phyloP scores from a whole-genome alignment of 1,140 invertebrate genomes.

The Drosophila watanabei region DNA sequence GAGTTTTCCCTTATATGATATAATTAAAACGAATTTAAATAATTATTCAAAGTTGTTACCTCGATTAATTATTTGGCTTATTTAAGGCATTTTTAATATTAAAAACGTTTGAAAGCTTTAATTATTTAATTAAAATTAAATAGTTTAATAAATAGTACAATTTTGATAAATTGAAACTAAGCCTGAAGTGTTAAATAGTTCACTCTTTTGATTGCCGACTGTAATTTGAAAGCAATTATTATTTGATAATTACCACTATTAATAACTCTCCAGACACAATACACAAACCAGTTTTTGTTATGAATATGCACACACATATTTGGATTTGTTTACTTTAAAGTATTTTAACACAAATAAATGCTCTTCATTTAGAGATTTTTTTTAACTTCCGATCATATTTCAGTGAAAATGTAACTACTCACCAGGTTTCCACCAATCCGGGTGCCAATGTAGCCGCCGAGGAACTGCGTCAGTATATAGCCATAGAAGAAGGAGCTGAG shows the following conservation, averaged over 20 bases:
- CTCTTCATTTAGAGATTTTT: conserved; percentile 38
- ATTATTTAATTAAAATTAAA: not conserved
- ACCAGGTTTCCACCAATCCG: conserved; percentile 90
- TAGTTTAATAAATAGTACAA: not conserved
- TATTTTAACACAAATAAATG: not conserved
- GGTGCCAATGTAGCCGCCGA: conserved; percentile 91
- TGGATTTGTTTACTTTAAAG: not conserved
- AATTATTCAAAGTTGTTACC: not conserved
- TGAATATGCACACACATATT: not conserved
- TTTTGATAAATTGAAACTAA: not conserved
- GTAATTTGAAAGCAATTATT: conserved; percentile 2
- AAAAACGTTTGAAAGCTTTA: not conserved
- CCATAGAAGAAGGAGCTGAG: conserved; percentile 96
- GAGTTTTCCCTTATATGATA: not conserved
- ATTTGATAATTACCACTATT: not conserved
- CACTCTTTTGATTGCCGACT: not conserved
- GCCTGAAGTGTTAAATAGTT: not conserved
- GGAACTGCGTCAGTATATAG: conserved; percentile 91
- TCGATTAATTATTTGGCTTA: not conserved
- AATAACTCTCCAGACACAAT: conserved; percentile 1
- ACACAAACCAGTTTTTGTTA: not conserved
- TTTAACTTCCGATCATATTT: not conserved
- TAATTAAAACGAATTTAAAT: not conserved
- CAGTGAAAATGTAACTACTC: conserved; percentile 85
- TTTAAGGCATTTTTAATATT: not conserved